A percentile compares a stretch with the other conserved stretches of the same genome.
Conservation (phyloP, 2,113 vertebrate species). For the Cynopterus brachyotis region DNA sequence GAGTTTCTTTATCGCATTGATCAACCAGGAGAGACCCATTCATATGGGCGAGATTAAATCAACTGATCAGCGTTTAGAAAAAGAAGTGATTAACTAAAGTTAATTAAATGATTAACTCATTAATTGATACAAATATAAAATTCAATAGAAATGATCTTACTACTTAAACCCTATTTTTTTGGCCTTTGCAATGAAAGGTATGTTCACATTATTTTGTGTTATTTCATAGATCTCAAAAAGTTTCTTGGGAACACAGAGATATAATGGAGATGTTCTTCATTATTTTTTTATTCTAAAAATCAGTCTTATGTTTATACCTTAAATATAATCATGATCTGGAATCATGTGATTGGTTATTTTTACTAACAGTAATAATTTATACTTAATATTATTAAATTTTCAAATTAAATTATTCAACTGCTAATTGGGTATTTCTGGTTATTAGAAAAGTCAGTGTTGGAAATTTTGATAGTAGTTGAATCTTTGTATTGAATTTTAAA, state of each 20-base stretch:
- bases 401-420: constrained; percentile 35
- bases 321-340: neutral
- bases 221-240: constrained; percentile 2
- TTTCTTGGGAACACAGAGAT: neutral
- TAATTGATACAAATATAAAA: constrained; percentile 31
- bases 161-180: neutral
- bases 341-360: neutral
- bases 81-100: neutral
- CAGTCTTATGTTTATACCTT: neutral
- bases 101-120: constrained; percentile 3
- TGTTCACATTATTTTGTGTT: neutral
- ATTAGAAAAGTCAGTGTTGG: constrained; percentile 13
- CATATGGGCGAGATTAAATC: constrained; percentile 87
- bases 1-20: constrained; percentile 95
- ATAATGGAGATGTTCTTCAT: constrained; percentile 8
- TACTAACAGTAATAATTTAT: neutral
- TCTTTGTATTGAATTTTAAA: constrained; percentile 4
- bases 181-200: neutral
- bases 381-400: constrained; percentile 41
- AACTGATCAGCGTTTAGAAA: neutral
- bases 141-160: constrained; percentile 13
- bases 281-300: constrained; percentile 14
- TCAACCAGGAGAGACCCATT: constrained; percentile 88
- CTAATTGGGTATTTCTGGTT: neutral
- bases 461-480: neutral